These are phyloP conservation scores for Amblyopsis hoosieri DNA, from an alignment of 2,797 vertebrate species.

Conservation along the genomic window DNA sequence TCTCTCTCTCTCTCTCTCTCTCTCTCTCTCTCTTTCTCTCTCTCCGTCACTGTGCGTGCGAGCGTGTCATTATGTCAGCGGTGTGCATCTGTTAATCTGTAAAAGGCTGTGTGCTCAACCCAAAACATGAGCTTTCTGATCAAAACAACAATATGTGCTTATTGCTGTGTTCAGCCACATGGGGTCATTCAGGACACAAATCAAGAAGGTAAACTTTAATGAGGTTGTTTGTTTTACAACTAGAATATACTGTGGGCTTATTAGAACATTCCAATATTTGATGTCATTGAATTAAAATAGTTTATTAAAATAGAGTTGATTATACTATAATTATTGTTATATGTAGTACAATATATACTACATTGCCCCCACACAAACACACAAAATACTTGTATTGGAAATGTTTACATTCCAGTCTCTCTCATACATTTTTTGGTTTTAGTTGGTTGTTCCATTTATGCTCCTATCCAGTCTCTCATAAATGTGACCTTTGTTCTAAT, in stretches of 20 bases:
- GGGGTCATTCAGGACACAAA: too few relatives aligned
- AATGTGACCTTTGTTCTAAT: slow-evolving; percentile 19
- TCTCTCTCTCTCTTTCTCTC: not conserved
- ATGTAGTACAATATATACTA: not conserved
- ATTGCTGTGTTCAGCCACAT: too few relatives aligned
- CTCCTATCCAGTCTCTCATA: not conserved
- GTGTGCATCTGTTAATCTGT: not conserved
- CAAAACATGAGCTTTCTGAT: slow-evolving; percentile 1
- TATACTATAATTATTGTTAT: not conserved
- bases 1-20: not conserved
- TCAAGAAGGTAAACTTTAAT: too few relatives aligned
- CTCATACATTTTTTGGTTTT: too few relatives aligned
- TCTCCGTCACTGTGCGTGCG: not conserved
- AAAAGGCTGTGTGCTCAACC: not conserved
- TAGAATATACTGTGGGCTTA: not conserved
- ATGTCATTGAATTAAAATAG: too few relatives aligned
- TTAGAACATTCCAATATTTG: slow-evolving; percentile 13
- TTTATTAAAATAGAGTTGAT: too few relatives aligned
- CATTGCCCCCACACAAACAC: not conserved
- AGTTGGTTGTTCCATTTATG: not conserved
- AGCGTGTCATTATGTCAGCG: not conserved
- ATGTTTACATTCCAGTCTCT: not conserved
- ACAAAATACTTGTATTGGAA: not conserved
- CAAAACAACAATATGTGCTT: not conserved
- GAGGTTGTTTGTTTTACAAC: too few relatives aligned